Conservation (phyloP, 2,113 vertebrate genomes). For the Phaethornis superciliosus region DNA sequence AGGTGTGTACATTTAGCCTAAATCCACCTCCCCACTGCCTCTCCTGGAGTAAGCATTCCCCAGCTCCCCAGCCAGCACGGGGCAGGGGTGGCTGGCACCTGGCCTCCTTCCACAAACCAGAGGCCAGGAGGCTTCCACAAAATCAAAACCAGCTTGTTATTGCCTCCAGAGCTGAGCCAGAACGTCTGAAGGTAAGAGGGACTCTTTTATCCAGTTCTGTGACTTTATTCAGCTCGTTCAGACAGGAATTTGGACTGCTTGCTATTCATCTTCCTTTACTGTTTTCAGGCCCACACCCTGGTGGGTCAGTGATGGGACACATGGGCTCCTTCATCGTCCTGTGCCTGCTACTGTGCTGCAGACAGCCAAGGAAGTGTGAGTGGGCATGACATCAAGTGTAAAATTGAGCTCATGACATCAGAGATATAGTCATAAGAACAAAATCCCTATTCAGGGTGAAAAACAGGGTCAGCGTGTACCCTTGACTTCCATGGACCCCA, state of each 20-base stretch:
- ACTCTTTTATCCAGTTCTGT: slow-evolving; percentile 12
- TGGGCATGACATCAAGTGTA: not conserved
- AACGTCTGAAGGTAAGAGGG: not conserved
- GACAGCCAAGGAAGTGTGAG: not conserved
- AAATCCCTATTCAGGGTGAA: slow-evolving; percentile 40
- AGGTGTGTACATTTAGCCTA: not conserved
- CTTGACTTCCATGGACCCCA: not conserved
- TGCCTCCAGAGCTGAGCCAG: not conserved
- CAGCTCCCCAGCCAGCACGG: not conserved
- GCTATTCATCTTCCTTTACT: not conserved
- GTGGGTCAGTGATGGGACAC: not conserved
- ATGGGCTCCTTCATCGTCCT: not conserved
- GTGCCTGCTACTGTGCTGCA: not conserved
- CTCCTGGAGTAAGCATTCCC: not conserved
- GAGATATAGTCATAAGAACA: not conserved
- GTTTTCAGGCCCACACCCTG: not conserved
- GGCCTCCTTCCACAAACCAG: not conserved
- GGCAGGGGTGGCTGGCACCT: not conserved
- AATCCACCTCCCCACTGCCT: not conserved
- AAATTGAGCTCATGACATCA: not conserved
- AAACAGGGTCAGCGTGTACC: not conserved
- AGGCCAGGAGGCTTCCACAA: not conserved
- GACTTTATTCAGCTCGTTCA: not conserved
- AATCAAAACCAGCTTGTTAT: slow-evolving; percentile 34
- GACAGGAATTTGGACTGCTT: not conserved